A percentile compares a stretch with the other conserved stretches of the same genome.
phyloP scores from a whole-genome alignment of 2,113 vertebrate genomes.

The Poecilia latipinna region DNA sequence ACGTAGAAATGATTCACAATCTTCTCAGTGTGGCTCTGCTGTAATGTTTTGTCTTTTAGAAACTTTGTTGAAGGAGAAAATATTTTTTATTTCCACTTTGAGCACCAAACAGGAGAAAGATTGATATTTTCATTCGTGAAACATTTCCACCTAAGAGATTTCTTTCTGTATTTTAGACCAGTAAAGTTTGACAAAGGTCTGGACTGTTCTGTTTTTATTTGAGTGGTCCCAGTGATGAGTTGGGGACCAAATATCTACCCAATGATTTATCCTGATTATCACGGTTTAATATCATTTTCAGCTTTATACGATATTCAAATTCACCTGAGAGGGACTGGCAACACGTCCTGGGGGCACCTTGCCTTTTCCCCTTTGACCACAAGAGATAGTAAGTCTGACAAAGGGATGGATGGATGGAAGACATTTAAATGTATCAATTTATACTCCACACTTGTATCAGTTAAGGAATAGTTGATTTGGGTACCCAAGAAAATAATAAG shows the following conservation, averaged over 20 bases:
- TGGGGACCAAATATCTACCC: not conserved
- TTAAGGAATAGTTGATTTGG: no score
- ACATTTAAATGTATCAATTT: not conserved
- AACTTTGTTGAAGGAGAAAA: slow-evolving; percentile 78
- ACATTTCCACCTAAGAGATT: not conserved
- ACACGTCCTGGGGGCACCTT: no score
- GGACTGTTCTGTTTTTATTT: not conserved
- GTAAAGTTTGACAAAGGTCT: not conserved
- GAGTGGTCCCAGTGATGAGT: not conserved
- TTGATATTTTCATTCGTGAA: not conserved
- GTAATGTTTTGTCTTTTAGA: slow-evolving; percentile 71
- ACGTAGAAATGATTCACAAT: slow-evolving; percentile 70
- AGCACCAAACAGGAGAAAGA: slow-evolving; percentile 1
- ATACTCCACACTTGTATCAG: not conserved
- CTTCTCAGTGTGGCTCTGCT: slow-evolving; percentile 73
- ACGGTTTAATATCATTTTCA: not conserved
- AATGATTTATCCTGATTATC: not conserved
- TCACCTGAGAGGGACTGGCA: not conserved
- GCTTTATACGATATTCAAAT: not conserved
- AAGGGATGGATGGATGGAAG: not conserved
- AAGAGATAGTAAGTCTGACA: no score
- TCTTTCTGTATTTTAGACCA: no score
- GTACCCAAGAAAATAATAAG: not conserved
- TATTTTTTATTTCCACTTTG: slow-evolving; percentile 22
- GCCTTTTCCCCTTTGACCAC: no score